Base-by-base conservation (phyloP, 2,888 invertebrate genomes). In the Drosophila formosana region DNA sequence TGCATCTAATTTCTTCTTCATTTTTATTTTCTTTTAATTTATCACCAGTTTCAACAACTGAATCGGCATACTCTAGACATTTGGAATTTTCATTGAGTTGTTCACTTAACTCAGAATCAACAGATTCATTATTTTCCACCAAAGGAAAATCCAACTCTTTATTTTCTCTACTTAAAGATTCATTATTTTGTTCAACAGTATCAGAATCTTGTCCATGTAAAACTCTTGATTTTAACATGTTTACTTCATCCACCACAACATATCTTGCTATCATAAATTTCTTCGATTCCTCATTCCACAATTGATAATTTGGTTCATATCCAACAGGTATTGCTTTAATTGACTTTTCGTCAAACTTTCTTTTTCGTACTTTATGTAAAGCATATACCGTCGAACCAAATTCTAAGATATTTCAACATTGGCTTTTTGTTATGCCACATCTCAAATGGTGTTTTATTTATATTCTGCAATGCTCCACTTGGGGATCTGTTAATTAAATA, bases 131-230 rank as follows among this genome's bases (percentile, higher is more conserved):
- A 47, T 55, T 18, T 18, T 18, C 2, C 18, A 18, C 18, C 18
- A 18, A 18, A 18, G 18, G 18, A 18, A 18, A 18, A 50, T n/a
- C n/a, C 60, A 11, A 66, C 53, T 60, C 55, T 52, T 47, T 49
- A 53, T 26, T 47, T 23, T 58, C 52, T 46, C 3, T 9, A 41
- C 7, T 32, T 50, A 30, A 18, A 34, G 47, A 67, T 3, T 45
- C 47, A 32, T 8, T 34, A 55, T 39, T 32, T 61, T 25, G 46
- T 11, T 56, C 32, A 28, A 53, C n/a, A 43, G 3, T 26, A 30
- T 55, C 49, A 39, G 32, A 45, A 41, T 68, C 68, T 47, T 75
- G 61, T 37, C 71, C 64, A 73, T 75, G 51, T 34, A 57, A 57
- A 39, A 1, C n/a, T 7, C 8, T 9, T 13, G 46, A 52, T n/a